These are phyloP conservation scores for Heliconius congener DNA, from an alignment of 1,140 invertebrate species.

Conservation along the genomic window DNA sequence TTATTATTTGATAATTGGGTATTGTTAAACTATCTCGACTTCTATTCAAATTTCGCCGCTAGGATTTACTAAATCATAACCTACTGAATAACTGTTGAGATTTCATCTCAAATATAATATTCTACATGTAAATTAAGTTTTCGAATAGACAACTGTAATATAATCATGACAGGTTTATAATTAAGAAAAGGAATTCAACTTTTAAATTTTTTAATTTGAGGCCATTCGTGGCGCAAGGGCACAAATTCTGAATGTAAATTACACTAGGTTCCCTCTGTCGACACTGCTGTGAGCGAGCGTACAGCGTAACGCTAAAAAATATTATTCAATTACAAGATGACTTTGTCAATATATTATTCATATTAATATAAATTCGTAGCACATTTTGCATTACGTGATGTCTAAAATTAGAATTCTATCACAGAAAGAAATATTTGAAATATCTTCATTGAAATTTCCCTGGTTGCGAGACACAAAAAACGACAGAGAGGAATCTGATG, in stretches of 20 bases:
- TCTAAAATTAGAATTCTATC: background rate
- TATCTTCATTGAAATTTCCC: no score
- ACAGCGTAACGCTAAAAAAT: background rate
- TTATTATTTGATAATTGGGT: background rate
- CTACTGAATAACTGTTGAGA: background rate
- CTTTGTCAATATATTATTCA: no score
- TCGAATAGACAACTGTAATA: background rate
- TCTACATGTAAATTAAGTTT: background rate
- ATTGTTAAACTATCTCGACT: background rate
- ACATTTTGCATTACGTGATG: background rate
- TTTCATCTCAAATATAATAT: conserved; percentile 3
- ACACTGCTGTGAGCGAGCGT: no score
- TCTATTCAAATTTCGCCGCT: conserved; percentile 7
- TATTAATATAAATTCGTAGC: background rate
- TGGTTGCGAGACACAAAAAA: no score
- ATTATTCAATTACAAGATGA: background rate
- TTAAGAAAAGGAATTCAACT: background rate
- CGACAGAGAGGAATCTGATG: no score
- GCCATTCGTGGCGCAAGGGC: no score
- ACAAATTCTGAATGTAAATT: no score
- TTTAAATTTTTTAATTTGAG: no score
- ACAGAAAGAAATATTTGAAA: no score
- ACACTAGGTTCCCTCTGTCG: no score
- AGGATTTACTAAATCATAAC: conserved; percentile 10
- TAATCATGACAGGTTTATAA: background rate